Evolutionary conservation across 1,140 invertebrate species (phyloP).

Genomic region (Heliothis subflexa): DNA sequence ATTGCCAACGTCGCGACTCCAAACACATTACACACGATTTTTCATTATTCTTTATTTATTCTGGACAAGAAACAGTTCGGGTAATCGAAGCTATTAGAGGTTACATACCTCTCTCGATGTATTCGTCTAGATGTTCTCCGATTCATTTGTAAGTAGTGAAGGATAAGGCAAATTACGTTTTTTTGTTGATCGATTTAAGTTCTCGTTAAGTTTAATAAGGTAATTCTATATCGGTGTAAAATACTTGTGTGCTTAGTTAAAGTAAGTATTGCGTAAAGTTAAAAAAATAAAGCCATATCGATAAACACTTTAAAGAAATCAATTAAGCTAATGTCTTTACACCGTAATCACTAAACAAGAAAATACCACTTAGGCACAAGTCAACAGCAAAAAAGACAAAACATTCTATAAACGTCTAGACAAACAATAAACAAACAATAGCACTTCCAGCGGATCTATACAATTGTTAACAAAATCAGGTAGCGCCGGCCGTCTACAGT

Average conservation of each 20-base stretch:
- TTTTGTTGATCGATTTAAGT: not conserved
- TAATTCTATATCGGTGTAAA: too few species aligned
- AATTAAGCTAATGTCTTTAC: too few species aligned
- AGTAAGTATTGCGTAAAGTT: too few species aligned
- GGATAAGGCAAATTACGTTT: not conserved
- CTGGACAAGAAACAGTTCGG: slow-evolving; percentile 61
- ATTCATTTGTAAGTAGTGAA: not conserved
- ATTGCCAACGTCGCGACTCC: slow-evolving; percentile 57
- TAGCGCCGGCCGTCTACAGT: slow-evolving; percentile 69
- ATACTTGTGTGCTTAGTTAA: too few species aligned
- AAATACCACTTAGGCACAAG: not conserved
- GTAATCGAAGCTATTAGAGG: slow-evolving; percentile 64
- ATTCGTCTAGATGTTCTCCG: not conserved
- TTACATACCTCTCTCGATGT: slow-evolving; percentile 38
- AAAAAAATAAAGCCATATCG: too few species aligned
- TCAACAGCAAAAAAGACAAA: slow-evolving; percentile 15
- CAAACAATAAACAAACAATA: not conserved
- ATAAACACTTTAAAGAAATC: too few species aligned
- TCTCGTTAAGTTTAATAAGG: not conserved
- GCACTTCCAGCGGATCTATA: slow-evolving; percentile 57
- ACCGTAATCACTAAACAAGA: not conserved
- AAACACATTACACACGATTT: slow-evolving; percentile 66
- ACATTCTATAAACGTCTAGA: slow-evolving; percentile 5
- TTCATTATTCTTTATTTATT: slow-evolving; percentile 76
- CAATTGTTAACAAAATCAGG: slow-evolving; percentile 62